Conservation (phyloP, 2,113 vertebrate species). For the Geococcyx californianus region DNA sequence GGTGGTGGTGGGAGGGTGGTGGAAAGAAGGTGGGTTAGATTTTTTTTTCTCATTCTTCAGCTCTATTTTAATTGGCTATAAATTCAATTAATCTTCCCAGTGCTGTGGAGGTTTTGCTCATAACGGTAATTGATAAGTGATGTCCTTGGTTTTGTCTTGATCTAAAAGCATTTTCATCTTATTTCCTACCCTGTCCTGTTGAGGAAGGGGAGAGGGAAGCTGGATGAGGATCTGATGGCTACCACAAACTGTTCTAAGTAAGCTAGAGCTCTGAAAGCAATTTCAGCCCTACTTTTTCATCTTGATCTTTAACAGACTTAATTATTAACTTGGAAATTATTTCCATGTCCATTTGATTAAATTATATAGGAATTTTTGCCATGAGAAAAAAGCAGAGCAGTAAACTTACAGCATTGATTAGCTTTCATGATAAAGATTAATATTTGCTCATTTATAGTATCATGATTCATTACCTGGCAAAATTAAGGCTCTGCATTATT, state of each 20-base stretch:
- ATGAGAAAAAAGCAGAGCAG: not conserved
- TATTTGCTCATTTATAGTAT: not conserved
- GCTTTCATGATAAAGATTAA: not conserved
- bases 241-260: not conserved
- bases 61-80: not conserved
- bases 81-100: not conserved
- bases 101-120: not conserved
- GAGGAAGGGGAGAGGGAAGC: not conserved
- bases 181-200: not conserved
- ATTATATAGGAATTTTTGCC: not conserved
- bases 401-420: not conserved
- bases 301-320: not conserved
- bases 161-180: not conserved
- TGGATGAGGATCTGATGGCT: not conserved
- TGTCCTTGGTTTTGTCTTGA: not conserved
- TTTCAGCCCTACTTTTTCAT: not conserved
- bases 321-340: not conserved
- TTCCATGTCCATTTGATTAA: not conserved
- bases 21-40: not conserved
- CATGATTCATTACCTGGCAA: not conserved
- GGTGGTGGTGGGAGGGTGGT: fast-evolving
- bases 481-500: not conserved
- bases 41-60: not conserved
- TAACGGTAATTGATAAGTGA: not conserved
- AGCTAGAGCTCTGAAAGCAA: not conserved